Percentiles rank a stretch among this genome's conserved stretches.
Conservation (phyloP, 2,888 invertebrate species). For the Athripsodes cinereus region DNA sequence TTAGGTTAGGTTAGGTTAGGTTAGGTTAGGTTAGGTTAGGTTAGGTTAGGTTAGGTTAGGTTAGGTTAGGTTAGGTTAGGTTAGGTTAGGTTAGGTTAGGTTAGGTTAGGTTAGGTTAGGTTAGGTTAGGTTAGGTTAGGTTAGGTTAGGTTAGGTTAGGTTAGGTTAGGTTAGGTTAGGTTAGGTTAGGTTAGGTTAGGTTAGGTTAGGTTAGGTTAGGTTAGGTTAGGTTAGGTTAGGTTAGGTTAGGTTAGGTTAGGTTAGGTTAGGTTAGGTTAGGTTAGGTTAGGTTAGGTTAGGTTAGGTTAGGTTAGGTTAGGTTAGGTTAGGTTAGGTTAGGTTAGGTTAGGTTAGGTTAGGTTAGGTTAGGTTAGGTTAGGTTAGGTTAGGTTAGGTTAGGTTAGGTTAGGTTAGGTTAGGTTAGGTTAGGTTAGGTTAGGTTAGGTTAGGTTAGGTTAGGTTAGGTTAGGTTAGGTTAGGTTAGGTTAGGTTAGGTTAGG, state of each 20-base stretch:
- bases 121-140: slow-evolving; percentile 27
- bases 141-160: slow-evolving; percentile 54
- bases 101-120: slow-evolving; percentile 26
- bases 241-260: slow-evolving; percentile 28
- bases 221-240: slow-evolving; percentile 27
- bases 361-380: slow-evolving; percentile 26
- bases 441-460: slow-evolving; percentile 28
- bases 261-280: slow-evolving; percentile 27
- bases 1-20: slow-evolving; percentile 12
- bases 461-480: slow-evolving; percentile 24
- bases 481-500: slow-evolving; percentile 23
- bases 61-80: slow-evolving; percentile 1
- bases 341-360: slow-evolving; percentile 27
- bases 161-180: slow-evolving; percentile 26
- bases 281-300: slow-evolving; percentile 27
- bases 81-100: slow-evolving; percentile 11
- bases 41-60: slow-evolving; percentile 10
- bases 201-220: slow-evolving; percentile 27
- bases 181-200: slow-evolving; percentile 28
- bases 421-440: slow-evolving; percentile 26
- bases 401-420: slow-evolving; percentile 25
- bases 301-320: slow-evolving; percentile 25
- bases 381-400: slow-evolving; percentile 26
- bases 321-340: slow-evolving; percentile 25
- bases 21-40: slow-evolving; percentile 12